These are phyloP conservation scores for Athalia circularis DNA, from an alignment of 2,888 invertebrate species.

Conservation along the genomic window DNA sequence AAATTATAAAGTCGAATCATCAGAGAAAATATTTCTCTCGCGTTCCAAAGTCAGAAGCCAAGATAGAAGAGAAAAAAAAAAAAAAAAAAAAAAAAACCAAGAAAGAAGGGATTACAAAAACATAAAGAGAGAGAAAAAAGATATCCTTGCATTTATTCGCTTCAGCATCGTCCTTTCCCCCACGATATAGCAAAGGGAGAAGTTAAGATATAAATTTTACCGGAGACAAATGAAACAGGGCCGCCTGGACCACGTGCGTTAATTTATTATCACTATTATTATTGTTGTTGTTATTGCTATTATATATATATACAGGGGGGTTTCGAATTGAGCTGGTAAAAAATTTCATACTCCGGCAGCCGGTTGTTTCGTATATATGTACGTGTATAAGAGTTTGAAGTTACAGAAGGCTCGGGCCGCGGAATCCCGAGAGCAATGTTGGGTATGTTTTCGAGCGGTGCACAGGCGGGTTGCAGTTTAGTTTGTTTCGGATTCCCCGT, in stretches of 20 bases:
- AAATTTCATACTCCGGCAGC: slow-evolving; percentile 48
- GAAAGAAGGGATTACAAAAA: not conserved
- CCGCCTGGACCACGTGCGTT: slow-evolving; percentile 44
- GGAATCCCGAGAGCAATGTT: slow-evolving; percentile 35
- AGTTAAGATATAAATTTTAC: slow-evolving; percentile 51
- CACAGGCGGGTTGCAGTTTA: not conserved
- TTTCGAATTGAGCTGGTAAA: slow-evolving; percentile 71
- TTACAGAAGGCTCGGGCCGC: slow-evolving; percentile 6
- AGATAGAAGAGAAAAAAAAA: not conserved
- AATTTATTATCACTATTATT: slow-evolving; percentile 36
- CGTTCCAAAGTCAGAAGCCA: not conserved
- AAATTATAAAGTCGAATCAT: too few relatives aligned
- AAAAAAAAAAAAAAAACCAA: not conserved
- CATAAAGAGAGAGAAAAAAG: too few relatives aligned
- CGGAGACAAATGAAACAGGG: slow-evolving; percentile 46
- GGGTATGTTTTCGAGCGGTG: slow-evolving; percentile 8
- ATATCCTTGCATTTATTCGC: not conserved
- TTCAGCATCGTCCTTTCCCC: too few relatives aligned
- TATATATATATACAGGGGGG: slow-evolving; percentile 48
- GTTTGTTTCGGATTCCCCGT: slow-evolving; percentile 12
- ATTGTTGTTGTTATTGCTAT: not conserved
- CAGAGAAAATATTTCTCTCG: not conserved
- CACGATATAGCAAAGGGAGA: slow-evolving; percentile 44
- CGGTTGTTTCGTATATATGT: slow-evolving; percentile 31
- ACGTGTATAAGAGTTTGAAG: slow-evolving; percentile 1